Evolutionary conservation across 2,113 vertebrate species (phyloP), one percentile per base, ranked within the genome.

Genomic region (Hemibagrus wyckioides): DNA sequence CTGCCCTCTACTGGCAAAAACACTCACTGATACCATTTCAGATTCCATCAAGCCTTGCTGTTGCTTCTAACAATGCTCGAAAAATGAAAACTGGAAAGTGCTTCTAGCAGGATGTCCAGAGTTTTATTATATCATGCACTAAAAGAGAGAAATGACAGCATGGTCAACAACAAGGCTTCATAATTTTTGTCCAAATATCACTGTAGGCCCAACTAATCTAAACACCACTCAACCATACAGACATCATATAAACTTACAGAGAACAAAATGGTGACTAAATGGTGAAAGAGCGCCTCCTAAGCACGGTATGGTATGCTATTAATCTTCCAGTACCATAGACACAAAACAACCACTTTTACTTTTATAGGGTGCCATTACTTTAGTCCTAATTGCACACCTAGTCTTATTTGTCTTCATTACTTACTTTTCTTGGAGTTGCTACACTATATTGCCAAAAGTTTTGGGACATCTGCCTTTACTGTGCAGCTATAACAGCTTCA

Each of bases 1-100:
- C 81, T 81, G 81, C 84, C 87, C 85, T 86, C 86, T 88, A 63
- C 80, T 84, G 86, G 84, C 36, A 23, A n/a, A 19, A 56, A 41
- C 21, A 44, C 50, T 69, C 67, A 54, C 36, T 39, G 69, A 73
- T 8, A 41, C 21, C 41, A 50, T 41, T 73, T 21, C 2, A 23
- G 8, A 71, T 30, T 15, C 19, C 65, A 65, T 36, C 39, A 1
- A n/a, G 41, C 25, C 15, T 41, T 17, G 6, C 4, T 36, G 41
- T 69, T n/a, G n/a, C n/a, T n/a, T 19, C 30, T 23, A 28, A 19
- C 15, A 23, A 11, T 52, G 21, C 65, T 30, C 30, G 28, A 52
- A 13, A 80, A 52, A 56, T 57, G 19, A 25, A 15, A 25, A 50
- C 15, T 1, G 6, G 36, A 59, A n/a, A 23, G 13, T 33, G 6